Conservation (phyloP, 2,888 invertebrate species). For the Subacronicta megacephala region DNA sequence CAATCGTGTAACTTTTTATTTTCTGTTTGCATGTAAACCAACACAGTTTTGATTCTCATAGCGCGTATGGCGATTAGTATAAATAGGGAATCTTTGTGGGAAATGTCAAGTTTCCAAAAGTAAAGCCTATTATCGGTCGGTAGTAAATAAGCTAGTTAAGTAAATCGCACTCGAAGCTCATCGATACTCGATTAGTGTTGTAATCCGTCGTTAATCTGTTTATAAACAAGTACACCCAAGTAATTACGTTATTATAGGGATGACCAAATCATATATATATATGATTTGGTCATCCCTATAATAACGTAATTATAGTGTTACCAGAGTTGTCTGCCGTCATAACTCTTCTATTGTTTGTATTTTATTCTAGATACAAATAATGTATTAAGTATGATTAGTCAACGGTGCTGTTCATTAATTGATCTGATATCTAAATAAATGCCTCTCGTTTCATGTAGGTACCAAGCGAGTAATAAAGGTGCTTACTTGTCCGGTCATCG, state of each 20-base stretch:
- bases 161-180: neutral
- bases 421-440: conserved; percentile 11
- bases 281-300: neutral
- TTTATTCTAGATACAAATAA: neutral
- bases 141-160: neutral
- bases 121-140: neutral
- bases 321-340: neutral
- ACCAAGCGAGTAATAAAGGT: no score
- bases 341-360: neutral
- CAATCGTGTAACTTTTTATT: no score
- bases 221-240: no score
- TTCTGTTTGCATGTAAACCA: neutral
- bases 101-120: no score
- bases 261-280: no score
- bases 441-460: neutral
- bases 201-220: neutral
- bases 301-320: conserved; percentile 1
- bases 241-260: neutral
- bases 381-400: conserved; percentile 3
- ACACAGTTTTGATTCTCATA: neutral
- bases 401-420: conserved; percentile 4
- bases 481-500: neutral
- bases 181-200: conserved; percentile 1
- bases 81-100: no score
- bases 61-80: no score